phyloP scores from a whole-genome alignment of 2,113 vertebrate genomes.

The Vulpes vulpes region DNA sequence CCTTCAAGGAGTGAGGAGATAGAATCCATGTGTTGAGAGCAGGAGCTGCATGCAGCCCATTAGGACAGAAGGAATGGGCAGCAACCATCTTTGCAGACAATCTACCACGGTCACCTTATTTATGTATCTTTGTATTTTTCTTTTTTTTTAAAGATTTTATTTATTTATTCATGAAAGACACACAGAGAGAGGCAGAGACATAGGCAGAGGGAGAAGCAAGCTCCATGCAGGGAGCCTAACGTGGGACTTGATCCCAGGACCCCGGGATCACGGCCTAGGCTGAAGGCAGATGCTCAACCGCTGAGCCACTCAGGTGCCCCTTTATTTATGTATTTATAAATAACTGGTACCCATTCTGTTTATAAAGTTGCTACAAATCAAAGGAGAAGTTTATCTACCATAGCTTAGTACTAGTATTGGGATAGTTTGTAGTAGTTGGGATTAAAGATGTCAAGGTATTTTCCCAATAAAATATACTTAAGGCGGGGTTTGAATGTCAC shows the following conservation, averaged over 20 bases:
- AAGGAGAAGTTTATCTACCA: neutral
- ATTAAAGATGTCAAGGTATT: neutral
- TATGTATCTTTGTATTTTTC: no score
- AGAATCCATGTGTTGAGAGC: neutral
- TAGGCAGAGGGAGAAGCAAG: no score
- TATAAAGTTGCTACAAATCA: neutral
- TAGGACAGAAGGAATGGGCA: neutral
- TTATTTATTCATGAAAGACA: no score
- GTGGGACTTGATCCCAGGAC: no score
- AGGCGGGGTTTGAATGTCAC: neutral
- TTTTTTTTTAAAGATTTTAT: no score
- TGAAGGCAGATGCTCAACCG: no score
- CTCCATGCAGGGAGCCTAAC: no score
- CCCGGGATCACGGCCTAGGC: no score
- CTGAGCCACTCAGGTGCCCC: no score
- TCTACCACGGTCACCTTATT: neutral
- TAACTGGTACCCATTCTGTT: neutral
- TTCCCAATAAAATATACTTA: neutral
- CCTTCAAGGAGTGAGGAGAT: neutral
- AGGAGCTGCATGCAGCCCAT: fast-evolving
- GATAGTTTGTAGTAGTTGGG: neutral
- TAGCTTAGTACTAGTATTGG: neutral
- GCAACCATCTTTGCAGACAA: neutral
- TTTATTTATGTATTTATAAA: neutral
- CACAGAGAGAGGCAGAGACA: no score